A percentile compares a stretch with the other conserved stretches of the same genome.
Evolutionary conservation across 2,797 vertebrate genomes (phyloP).

Genomic region (Vespertilio murinus): DNA sequence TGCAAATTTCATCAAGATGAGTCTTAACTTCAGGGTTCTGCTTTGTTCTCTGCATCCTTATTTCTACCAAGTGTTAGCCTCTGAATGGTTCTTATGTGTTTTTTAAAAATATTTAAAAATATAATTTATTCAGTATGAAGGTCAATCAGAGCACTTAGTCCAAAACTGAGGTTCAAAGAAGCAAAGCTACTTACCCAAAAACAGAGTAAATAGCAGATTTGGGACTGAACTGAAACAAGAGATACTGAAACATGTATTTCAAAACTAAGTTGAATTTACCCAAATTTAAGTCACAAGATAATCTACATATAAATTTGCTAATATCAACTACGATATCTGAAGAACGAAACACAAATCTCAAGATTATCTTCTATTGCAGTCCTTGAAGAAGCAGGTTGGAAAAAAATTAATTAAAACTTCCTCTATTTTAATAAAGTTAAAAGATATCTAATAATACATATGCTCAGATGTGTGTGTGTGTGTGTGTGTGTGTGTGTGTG

Average conservation of each 20-base stretch:
- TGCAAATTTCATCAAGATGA: background rate
- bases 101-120: background rate
- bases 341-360: constrained; percentile 13
- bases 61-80: background rate
- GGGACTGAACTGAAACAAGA: background rate
- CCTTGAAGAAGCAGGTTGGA: background rate
- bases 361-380: background rate
- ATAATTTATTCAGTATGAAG: background rate
- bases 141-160: background rate
- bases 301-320: background rate
- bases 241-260: background rate
- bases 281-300: constrained; percentile 9
- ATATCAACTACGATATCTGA: background rate
- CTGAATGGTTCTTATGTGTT: background rate
- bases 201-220: background rate
- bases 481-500: no score
- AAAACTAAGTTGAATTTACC: background rate
- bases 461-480: no score
- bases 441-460: background rate
- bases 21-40: background rate
- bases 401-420: constrained; percentile 31
- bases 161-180: background rate
- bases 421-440: background rate
- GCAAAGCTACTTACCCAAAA: background rate
- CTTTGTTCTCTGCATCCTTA: background rate